phyloP scores from a whole-genome alignment of 1,140 invertebrate species.

The Euura saliciscinereae region DNA sequence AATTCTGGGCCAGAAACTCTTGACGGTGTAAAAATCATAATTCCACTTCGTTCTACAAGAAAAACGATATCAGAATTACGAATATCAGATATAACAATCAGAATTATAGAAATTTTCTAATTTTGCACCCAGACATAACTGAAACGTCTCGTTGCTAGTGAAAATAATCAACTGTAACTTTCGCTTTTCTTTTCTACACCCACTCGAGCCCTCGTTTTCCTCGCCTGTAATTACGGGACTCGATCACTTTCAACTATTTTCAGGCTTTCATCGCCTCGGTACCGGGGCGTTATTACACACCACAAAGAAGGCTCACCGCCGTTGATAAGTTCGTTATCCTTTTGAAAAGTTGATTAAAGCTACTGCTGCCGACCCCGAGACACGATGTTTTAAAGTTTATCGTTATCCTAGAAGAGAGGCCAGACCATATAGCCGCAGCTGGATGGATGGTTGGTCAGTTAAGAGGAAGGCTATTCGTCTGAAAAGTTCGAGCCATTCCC shows the following conservation, averaged over 20 bases:
- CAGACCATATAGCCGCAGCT: not conserved
- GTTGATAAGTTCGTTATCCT: constrained; percentile 5
- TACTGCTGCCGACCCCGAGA: not conserved
- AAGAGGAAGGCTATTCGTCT: not conserved
- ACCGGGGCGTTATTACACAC: constrained; percentile 5
- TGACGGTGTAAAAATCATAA: too few relatives aligned
- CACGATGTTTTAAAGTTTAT: not conserved
- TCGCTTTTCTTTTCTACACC: too few relatives aligned
- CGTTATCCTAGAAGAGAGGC: not conserved
- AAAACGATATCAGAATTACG: too few relatives aligned
- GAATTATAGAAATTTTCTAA: too few relatives aligned
- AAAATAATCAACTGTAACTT: too few relatives aligned
- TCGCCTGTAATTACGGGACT: not conserved
- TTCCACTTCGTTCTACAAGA: too few relatives aligned
- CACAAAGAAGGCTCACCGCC: not conserved
- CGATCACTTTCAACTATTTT: not conserved
- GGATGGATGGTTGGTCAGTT: not conserved
- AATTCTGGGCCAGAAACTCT: too few relatives aligned
- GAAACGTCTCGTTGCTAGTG: too few relatives aligned
- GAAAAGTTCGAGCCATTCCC: not conserved
- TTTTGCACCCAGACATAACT: too few relatives aligned
- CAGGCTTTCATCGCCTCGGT: constrained; percentile 1
- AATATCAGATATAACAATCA: too few relatives aligned
- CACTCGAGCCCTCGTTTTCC: not conserved
- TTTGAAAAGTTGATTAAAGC: constrained; percentile 4